Evolutionary conservation across 2,797 vertebrate genomes (phyloP), one percentile per base, ranked within the genome.

Genomic region (Alexandromys oeconomus): DNA sequence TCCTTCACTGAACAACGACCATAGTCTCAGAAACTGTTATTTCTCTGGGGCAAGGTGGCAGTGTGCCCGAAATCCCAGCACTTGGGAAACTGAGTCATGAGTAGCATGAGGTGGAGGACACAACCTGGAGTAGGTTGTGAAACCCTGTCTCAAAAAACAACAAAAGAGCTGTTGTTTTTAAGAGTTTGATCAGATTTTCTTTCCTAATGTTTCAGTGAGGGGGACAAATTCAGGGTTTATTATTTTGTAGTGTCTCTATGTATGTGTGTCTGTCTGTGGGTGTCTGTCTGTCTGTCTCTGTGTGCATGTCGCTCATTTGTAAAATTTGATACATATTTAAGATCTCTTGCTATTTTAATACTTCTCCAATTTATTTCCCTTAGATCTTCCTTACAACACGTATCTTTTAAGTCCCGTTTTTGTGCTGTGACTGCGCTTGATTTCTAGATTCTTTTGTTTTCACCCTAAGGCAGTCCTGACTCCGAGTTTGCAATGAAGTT

Each of bases 371-470:
- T 94, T 92, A 54, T 59, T 89, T 93, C 86, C 54, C 57, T 73
- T 57, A 57, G 11, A 89, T 86, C 14, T 69, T 79, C 19, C 37
- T 67, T 73, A n/a, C 7, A 76, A 57, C 69, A 48, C 92, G 59
- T 59, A 43, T 84, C 23, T 63, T 54, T 87, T 89, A 54, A 82
- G 57, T 80, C 40, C 61, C 43, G 71, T 2, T 59, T 79, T 65
- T 59, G 40, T 6, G 9, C 13, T 65, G 6, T 51, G 12, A 15
- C 19, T 69, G 10, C 40, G 21, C 61, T 51, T 80, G 25, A 78
- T 54, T 76, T 91, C 74, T 46, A n/a, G 74, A 67, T 87, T 89
- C 37, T 82, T 17, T 19, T 67, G 37, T 84, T 95, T 94, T 89
- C 7, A 31, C 4, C 27, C 21, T 57, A 91, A 77, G 13, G 29